Base-by-base conservation (phyloP, 2,113 vertebrate genomes). In the Proteles cristata region DNA sequence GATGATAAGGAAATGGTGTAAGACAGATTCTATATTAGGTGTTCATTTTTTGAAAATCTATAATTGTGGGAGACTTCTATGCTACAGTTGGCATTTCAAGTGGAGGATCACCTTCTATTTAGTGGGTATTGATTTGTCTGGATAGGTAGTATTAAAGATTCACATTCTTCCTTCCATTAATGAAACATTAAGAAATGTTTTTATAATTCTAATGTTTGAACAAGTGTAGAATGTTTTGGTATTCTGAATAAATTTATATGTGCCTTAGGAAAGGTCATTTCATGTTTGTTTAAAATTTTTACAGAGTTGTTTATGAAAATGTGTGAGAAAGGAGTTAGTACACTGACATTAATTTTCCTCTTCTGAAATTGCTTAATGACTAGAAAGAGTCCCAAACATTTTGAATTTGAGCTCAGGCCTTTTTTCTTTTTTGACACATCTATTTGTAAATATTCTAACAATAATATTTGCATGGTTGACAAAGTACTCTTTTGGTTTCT, bases 201-300 rank as follows among this genome's bases (percentile, higher is more conserved):
- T 89, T 63, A 80, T 53, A 16, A 50, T 93, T 88, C 14, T 58
- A 63, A 48, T 58, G 5, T 95, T 48, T 88, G 77, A 95, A 63
- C 17, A 91, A 91, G 11, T 88, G 7, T 69, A 69, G 63, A 85
- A 74, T 55, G 26, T 84, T 73, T 91, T 63, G 28, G 12, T 58
- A 80, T 33, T 93, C 55, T 65, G 66, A 91, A 31, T 33, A 85
- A 88, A 76, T 74, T 79, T 80, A 43, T n/a, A 33, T 35, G 11
- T 85, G 25, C 28, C 4, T 35, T 58, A 66, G 39, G 16, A 94
- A 90, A 68, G 33, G 65, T 55, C 43, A 90, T 81, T 87, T 94
- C 4, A 68, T 55, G 11, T 65, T 95, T 95, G 43, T 86, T 97
- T 73, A 82, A 69, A 58, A 21, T 90, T 90, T 55, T 94, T 53